phyloP scores from a whole-genome alignment of 2,113 vertebrate species.

The Ptyas mucosa region DNA sequence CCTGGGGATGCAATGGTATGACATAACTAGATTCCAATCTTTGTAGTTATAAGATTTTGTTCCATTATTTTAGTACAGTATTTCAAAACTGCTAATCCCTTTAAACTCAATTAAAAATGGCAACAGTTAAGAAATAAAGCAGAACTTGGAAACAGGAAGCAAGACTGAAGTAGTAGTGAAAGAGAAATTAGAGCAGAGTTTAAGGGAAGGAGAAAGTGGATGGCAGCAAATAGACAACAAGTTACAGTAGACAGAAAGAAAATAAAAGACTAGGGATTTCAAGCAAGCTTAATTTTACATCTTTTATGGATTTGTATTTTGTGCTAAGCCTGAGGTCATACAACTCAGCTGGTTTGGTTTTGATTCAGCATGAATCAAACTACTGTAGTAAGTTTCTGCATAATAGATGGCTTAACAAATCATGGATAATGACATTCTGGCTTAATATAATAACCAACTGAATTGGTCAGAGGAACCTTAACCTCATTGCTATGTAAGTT shows the following conservation, averaged over 20 bases:
- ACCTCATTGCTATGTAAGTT: not conserved
- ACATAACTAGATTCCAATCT: not conserved
- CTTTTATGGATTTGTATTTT: not conserved
- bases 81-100: not conserved
- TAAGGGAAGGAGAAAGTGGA: not conserved
- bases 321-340: not conserved
- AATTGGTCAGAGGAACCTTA: not conserved
- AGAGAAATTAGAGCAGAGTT: not conserved
- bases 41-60: not conserved
- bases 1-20: not conserved
- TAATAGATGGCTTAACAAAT: not conserved
- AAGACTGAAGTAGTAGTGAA: not conserved
- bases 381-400: not conserved
- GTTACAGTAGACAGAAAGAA: not conserved
- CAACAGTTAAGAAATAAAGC: not conserved
- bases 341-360: not conserved
- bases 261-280: not conserved
- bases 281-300: not conserved
- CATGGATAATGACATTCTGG: not conserved
- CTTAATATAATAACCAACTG: not conserved
- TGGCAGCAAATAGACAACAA: not conserved
- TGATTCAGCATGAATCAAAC: not conserved
- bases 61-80: not conserved
- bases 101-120: not conserved
- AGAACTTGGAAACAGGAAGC: not conserved